These are phyloP conservation scores for Hemibagrus wyckioides DNA, from an alignment of 2,113 vertebrate species.

Conservation along the genomic window DNA sequence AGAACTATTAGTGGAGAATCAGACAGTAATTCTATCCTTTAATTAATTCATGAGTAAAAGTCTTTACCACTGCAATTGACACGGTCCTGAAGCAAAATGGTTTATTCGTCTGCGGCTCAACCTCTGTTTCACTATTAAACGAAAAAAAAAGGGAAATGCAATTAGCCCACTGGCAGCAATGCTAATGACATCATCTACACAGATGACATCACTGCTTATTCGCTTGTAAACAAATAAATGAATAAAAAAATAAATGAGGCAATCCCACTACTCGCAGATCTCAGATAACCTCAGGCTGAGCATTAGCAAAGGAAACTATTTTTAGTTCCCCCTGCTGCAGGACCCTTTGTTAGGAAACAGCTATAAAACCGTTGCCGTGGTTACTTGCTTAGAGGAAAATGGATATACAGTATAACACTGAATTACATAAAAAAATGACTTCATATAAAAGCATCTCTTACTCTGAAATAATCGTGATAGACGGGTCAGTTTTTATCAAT, in stretches of 20 bases:
- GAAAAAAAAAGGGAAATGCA: neutral
- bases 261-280: neutral
- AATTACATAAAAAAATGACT: neutral
- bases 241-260: neutral
- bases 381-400: conserved; percentile 14
- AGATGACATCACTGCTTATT: neutral
- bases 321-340: conserved; percentile 17
- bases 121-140: neutral
- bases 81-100: neutral
- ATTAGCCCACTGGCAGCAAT: neutral
- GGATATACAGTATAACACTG: neutral
- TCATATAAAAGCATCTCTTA: too few relatives aligned
- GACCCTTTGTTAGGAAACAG: neutral
- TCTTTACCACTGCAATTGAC: neutral
- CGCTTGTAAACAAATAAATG: conserved; percentile 6
- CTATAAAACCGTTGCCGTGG: conserved; percentile 27
- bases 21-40: neutral
- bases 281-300: conserved; percentile 5
- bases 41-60: neutral
- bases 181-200: neutral
- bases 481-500: neutral
- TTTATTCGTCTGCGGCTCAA: neutral
- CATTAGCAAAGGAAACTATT: conserved; percentile 18
- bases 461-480: neutral
- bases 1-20: neutral